Conservation (phyloP, 2,797 vertebrate species). For the Dicrostonyx torquatus region DNA sequence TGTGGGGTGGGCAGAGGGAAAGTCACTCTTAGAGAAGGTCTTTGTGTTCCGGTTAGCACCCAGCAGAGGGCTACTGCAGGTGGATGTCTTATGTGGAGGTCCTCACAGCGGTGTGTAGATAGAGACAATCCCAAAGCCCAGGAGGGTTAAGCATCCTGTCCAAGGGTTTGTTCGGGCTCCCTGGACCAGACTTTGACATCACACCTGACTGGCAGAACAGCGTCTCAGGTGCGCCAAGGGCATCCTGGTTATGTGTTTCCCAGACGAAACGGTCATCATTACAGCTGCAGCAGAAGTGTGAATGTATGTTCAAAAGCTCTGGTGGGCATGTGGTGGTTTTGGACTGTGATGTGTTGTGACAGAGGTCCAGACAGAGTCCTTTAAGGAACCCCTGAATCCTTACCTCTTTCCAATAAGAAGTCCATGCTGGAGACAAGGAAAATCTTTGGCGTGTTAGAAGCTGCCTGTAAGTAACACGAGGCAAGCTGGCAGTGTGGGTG, state of each 20-base stretch:
- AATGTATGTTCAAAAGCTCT: not conserved
- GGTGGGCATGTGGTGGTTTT: not conserved
- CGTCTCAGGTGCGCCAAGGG: no score
- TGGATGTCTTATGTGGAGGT: not conserved
- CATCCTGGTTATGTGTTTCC: not conserved
- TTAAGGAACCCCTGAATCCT: not conserved
- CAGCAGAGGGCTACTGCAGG: not conserved
- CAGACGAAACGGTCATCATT: not conserved
- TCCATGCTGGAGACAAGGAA: not conserved
- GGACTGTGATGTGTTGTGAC: not conserved
- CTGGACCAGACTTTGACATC: not conserved
- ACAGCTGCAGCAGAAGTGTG: not conserved
- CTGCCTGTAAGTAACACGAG: slow-evolving; percentile 15
- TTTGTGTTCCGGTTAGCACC: not conserved
- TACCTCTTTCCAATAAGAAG: not conserved
- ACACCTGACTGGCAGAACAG: not conserved
- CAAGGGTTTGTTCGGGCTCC: not conserved
- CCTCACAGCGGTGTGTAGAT: not conserved
- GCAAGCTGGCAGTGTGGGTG: slow-evolving; percentile 21
- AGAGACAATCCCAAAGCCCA: not conserved
- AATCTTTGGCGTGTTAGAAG: slow-evolving; percentile 39
- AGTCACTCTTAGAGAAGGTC: not conserved
- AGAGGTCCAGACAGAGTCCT: not conserved
- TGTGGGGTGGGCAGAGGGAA: not conserved
- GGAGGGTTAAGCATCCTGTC: not conserved